phyloP scores from a whole-genome alignment of 2,797 vertebrate genomes.

The Parauchenoglanis ngamensis region DNA sequence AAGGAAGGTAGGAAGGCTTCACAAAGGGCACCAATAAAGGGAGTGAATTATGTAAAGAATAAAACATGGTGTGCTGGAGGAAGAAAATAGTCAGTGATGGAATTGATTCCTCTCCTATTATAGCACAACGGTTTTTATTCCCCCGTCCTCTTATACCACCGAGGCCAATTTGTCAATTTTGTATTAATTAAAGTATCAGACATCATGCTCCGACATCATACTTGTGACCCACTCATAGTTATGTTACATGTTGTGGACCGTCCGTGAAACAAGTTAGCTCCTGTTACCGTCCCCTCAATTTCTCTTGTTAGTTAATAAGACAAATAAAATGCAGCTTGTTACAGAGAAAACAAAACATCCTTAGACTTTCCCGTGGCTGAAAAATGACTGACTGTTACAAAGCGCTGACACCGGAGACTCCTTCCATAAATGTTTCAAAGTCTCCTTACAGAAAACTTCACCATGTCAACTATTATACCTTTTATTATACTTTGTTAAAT shows the following conservation, averaged over 20 bases:
- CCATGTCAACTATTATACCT: neutral
- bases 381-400: constrained; percentile 18
- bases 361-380: constrained; percentile 27
- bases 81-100: neutral
- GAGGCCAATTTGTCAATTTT: neutral
- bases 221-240: neutral
- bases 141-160: neutral
- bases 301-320: neutral
- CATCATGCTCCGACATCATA: too few species aligned
- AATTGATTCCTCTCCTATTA: neutral
- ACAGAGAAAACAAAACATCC: neutral
- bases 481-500: neutral
- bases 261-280: neutral
- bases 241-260: neutral
- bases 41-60: neutral
- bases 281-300: neutral
- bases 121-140: neutral
- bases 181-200: neutral
- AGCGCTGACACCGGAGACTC: neutral
- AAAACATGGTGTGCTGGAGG: neutral
- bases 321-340: neutral
- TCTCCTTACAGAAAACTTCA: constrained; percentile 10
- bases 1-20: neutral
- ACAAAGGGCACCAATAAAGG: neutral
- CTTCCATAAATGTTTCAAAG: neutral